These are phyloP conservation scores for Anastrepha obliqua DNA, from an alignment of 1,140 invertebrate genomes.

Conservation along the genomic window DNA sequence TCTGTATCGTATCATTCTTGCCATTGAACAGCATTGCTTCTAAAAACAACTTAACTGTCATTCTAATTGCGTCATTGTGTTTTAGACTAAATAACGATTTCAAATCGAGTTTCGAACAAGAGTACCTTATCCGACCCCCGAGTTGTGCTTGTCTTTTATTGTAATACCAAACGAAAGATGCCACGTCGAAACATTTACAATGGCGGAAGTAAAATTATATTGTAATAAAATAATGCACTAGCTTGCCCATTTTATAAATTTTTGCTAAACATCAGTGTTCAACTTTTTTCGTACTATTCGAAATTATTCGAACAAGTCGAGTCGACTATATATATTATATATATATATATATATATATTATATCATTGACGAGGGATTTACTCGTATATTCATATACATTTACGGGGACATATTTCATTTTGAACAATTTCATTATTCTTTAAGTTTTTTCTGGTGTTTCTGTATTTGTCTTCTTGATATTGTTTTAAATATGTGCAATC, in stretches of 20 bases:
- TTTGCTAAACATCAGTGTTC: not conserved
- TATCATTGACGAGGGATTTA: not conserved
- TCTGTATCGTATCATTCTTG: too few relatives aligned
- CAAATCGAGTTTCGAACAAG: too few relatives aligned
- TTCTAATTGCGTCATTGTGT: too few relatives aligned
- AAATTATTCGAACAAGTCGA: conserved; percentile 17
- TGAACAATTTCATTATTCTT: too few relatives aligned
- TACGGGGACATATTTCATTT: not conserved
- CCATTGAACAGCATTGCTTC: too few relatives aligned
- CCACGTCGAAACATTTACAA: not conserved
- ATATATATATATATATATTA: too few relatives aligned
- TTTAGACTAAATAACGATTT: too few relatives aligned
- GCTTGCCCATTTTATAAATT: not conserved
- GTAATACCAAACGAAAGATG: not conserved
- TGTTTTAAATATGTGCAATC: not conserved
- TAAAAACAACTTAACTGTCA: too few relatives aligned
- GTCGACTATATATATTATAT: too few relatives aligned
- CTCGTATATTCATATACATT: not conserved
- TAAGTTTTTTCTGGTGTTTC: not conserved
- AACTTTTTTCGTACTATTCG: not conserved
- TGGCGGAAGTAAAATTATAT: not conserved
- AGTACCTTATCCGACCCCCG: too few relatives aligned
- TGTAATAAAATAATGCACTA: not conserved
- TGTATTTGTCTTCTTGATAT: not conserved
- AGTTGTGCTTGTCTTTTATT: conserved; percentile 29